phyloP scores from a whole-genome alignment of 2,113 vertebrate species.

The Dicerorhinus sumatrensis region DNA sequence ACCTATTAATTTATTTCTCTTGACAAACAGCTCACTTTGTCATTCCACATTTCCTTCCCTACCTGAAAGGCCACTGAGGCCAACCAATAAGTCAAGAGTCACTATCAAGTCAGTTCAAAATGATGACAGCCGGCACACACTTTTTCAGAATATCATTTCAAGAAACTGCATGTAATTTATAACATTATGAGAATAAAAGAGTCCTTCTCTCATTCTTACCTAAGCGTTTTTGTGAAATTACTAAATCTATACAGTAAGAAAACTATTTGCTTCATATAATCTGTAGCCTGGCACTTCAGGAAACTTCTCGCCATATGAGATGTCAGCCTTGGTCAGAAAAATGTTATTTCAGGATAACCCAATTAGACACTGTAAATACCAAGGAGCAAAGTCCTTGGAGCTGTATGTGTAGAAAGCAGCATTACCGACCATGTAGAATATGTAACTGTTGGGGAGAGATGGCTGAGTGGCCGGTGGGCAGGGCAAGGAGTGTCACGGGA shows the following conservation, averaged over 20 bases:
- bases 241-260: background rate
- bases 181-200: background rate
- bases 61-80: background rate
- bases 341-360: background rate
- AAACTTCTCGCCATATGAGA: background rate
- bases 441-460: background rate
- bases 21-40: background rate
- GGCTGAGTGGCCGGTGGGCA: background rate
- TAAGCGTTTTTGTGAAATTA: background rate
- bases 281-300: background rate
- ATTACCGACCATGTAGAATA: background rate
- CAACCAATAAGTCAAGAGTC: background rate
- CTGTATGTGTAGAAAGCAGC: background rate
- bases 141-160: constrained; percentile 33
- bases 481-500: background rate
- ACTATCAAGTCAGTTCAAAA: background rate
- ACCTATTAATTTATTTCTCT: background rate
- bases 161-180: background rate
- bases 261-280: background rate
- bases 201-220: background rate
- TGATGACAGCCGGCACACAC: background rate
- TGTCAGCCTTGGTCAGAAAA: background rate
- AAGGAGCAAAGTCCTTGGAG: background rate
- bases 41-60: background rate
- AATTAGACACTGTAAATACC: background rate